These are phyloP conservation scores for Selene dorsalis DNA, from an alignment of 2,797 vertebrate genomes.

Conservation along the genomic window DNA sequence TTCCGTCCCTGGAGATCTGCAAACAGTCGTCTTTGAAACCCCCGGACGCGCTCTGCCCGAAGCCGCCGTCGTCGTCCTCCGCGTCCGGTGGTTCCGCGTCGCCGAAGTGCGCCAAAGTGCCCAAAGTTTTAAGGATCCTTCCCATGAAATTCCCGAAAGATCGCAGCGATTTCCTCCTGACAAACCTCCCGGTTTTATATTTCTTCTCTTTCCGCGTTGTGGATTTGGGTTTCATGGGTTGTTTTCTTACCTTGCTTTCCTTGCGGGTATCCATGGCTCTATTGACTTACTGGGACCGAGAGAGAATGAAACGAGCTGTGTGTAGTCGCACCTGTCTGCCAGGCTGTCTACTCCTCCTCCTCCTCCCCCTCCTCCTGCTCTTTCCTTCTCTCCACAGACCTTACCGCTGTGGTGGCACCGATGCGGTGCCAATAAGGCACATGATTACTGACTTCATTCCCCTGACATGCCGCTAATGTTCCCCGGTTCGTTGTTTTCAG, in stretches of 20 bases:
- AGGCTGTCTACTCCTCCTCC: conserved; percentile 63
- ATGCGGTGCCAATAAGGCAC: conserved; percentile 71
- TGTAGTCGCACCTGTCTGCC: conserved; percentile 80
- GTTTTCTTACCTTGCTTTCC: conserved; percentile 75
- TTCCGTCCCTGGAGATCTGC: conserved; percentile 50
- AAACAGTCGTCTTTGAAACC: conserved; percentile 61
- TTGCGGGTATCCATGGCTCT: conserved; percentile 81
- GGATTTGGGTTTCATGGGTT: conserved; percentile 76
- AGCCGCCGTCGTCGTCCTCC: conserved; percentile 88
- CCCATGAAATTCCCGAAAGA: conserved; percentile 86
- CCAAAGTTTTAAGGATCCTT: conserved; percentile 88
- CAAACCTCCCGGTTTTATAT: conserved; percentile 72
- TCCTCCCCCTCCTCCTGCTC: conserved; percentile 58
- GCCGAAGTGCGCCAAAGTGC: conserved; percentile 85
- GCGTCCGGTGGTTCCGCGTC: conserved; percentile 73
- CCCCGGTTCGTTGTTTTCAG: conserved; percentile 2
- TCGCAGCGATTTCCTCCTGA: conserved; percentile 81
- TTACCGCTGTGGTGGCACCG: conserved; percentile 67
- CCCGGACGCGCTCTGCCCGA: conserved; percentile 71
- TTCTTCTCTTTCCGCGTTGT: conserved; percentile 80
- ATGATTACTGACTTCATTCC: conserved; percentile 53
- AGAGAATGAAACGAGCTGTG: conserved; percentile 54
- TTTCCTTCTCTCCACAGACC: conserved; percentile 59
- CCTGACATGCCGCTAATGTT: conserved; percentile 35
- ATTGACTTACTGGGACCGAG: conserved; percentile 20